Evolutionary conservation across 2,888 invertebrate species (phyloP).

Genomic region (Prosopocoilus inquinatus): DNA sequence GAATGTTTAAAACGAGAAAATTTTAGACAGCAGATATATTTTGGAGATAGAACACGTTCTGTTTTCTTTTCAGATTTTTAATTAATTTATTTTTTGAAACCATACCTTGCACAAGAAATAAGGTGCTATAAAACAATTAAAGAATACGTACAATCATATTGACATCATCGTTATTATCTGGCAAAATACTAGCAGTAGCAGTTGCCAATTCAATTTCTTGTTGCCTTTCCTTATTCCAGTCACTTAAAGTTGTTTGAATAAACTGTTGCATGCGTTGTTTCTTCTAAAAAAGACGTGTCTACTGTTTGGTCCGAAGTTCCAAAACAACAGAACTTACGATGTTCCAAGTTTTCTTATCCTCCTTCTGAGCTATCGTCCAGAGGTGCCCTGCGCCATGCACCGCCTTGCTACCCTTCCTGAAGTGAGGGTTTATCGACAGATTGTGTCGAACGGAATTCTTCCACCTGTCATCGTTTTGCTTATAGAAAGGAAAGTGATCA

Average conservation of each 20-base stretch:
- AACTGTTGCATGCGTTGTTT: constrained; percentile 53
- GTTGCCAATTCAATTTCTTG: constrained; percentile 55
- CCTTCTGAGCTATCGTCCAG: constrained; percentile 78
- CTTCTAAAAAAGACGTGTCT: constrained; percentile 44
- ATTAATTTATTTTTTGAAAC: not conserved
- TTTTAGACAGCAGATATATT: too few species aligned
- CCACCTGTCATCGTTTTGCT: constrained; percentile 88
- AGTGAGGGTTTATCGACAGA: constrained; percentile 88
- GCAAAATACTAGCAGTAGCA: constrained; percentile 57
- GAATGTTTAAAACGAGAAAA: too few species aligned
- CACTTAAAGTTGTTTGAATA: constrained; percentile 31
- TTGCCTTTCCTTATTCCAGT: constrained; percentile 45
- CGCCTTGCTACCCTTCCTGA: constrained; percentile 82
- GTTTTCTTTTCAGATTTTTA: too few species aligned
- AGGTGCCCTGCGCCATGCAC: constrained; percentile 86
- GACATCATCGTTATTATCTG: constrained; percentile 32
- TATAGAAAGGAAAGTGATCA: constrained; percentile 84
- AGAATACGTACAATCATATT: constrained; percentile 8
- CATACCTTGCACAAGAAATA: not conserved
- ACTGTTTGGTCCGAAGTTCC: not conserved
- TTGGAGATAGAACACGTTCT: too few species aligned
- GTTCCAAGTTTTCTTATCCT: constrained; percentile 59
- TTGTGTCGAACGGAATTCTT: constrained; percentile 91
- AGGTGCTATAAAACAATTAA: not conserved
- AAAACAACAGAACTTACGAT: constrained; percentile 50